These are phyloP conservation scores for Lymantria dispar DNA, from an alignment of 2,888 invertebrate species.

Conservation along the genomic window DNA sequence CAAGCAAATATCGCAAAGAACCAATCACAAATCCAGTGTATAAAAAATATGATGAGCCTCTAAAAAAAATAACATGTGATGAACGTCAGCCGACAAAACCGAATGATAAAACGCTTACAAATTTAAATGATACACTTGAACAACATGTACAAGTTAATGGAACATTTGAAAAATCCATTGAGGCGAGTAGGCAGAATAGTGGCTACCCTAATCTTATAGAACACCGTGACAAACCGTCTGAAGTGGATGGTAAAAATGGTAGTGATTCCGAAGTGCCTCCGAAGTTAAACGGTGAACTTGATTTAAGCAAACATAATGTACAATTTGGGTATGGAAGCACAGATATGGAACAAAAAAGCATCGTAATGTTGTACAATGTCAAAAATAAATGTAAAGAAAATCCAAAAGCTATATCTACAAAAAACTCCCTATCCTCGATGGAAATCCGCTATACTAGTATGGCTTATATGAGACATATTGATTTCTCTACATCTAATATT, in stretches of 20 bases:
- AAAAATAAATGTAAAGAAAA: neutral
- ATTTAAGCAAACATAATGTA: neutral
- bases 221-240: neutral
- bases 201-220: neutral
- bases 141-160: neutral
- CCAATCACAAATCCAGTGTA: neutral
- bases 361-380: neutral
- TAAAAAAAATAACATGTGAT: neutral
- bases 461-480: conserved; percentile 39
- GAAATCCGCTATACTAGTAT: conserved; percentile 50
- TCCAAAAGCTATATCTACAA: conserved; percentile 6
- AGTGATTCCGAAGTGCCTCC: neutral
- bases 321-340: neutral
- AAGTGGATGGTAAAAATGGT: neutral
- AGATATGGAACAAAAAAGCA: neutral
- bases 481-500: conserved; percentile 47
- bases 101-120: neutral
- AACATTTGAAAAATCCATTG: neutral
- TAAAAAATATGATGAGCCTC: neutral
- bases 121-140: neutral
- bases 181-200: neutral
- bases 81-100: neutral
- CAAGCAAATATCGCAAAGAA: neutral
- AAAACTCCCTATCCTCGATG: conserved; percentile 47
- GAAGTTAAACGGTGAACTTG: neutral